Evolutionary conservation across 2,888 invertebrate genomes (phyloP).

Genomic region (Drosophila eohydei): DNA sequence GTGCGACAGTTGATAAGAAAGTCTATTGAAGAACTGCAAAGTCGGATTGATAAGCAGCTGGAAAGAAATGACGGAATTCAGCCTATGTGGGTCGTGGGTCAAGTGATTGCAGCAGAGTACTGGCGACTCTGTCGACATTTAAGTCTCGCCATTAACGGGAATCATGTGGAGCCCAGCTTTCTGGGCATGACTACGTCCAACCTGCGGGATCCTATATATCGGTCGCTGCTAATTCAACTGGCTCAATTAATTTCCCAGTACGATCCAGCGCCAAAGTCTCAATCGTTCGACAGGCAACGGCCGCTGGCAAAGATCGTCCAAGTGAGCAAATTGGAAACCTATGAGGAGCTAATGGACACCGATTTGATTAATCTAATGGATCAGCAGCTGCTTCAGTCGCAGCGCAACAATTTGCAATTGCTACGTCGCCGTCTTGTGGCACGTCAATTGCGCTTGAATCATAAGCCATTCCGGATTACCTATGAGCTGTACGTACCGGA

Average conservation of each 20-base stretch:
- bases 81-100: constrained; percentile 20
- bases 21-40: constrained; percentile 38
- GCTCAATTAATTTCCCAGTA: constrained; percentile 86
- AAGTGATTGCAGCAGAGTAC: constrained; percentile 45
- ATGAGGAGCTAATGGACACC: constrained; percentile 87
- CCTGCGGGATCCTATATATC: constrained; percentile 90
- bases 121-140: constrained; percentile 39
- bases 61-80: background rate
- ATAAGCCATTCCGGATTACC: constrained; percentile 88
- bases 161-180: constrained; percentile 85
- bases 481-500: constrained; percentile 87
- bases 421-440: constrained; percentile 81
- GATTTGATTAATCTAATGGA: constrained; percentile 86
- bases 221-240: constrained; percentile 87
- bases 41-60: constrained; percentile 46
- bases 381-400: constrained; percentile 68
- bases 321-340: constrained; percentile 88
- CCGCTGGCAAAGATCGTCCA: constrained; percentile 87
- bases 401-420: constrained; percentile 62
- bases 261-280: constrained; percentile 73
- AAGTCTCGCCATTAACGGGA: constrained; percentile 82
- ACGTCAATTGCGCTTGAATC: constrained; percentile 89
- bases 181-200: constrained; percentile 54
- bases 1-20: constrained; percentile 35
- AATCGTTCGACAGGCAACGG: constrained; percentile 69